Base-by-base conservation (phyloP, 1,140 invertebrate species). In the Papilio glaucus region DNA sequence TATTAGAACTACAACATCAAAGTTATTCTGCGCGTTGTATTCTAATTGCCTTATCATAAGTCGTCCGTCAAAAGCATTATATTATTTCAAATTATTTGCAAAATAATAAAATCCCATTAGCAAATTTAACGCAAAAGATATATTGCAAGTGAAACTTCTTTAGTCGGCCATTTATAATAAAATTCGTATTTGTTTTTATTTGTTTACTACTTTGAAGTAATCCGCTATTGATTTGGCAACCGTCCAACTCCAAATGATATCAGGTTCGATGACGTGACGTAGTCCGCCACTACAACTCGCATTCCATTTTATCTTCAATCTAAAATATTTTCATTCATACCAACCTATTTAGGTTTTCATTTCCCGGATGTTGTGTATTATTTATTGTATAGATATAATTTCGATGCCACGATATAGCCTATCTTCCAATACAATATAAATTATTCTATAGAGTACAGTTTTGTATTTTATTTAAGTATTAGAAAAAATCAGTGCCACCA, bases 251-350 rank as follows among this genome's bases (percentile, higher is more conserved):
- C 15, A 65, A 37, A 65, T 38, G 29, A 38, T 65, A 39, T 37
- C 21, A 38, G 37, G 62, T 38, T 38, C 33, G n/a, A 39, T 38
- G 62, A 15, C 37, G 62, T 65, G 37, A 39, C 62, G 62, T 18
- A 53, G 7, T 4, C 13, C 62, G 6, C 62, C 33, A 62, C 61
- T 33, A 29, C 4, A 10, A 5, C 60, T 33, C 33, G 33, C 15
- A 38, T 57, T 57, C 18, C 39, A 5, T 65, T 65, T 65, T 65
- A 65, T 65, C 62, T 24, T 10, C 15, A 18, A 65, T 65, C 62
- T 65, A 18, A 41, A 65, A 65, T 65, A 41, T 65, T 65, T 21
- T 65, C 37, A 65, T 65, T 65, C 29, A 39, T 65, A 57, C 49
- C 15, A 57, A 57, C 49, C 9, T 24, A 24, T 49, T 57, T 57